Evolutionary conservation across 2,797 vertebrate species (phyloP), one percentile per base, ranked within the genome.

Genomic region (Orestias chungarensis): DNA sequence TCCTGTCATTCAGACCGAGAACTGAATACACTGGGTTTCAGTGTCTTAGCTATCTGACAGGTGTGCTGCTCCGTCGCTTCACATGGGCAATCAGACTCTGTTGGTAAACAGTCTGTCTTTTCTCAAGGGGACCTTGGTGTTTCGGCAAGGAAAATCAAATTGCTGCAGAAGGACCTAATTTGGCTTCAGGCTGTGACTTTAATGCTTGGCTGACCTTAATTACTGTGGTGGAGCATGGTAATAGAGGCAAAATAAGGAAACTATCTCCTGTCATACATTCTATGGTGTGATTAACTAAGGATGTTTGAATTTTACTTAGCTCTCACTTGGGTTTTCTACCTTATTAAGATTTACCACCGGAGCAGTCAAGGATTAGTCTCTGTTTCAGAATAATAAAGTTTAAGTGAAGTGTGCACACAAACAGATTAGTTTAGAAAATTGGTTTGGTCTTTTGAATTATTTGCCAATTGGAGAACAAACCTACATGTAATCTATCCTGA

Each of bases 21-120:
- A n/a, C 33, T 7, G 1, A 61, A 40, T n/a, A 40, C 35, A 40
- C 59, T 62, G 59, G 59, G 23, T 40, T 6, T 40, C 59, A 40
- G 59, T 62, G 11, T 62, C 59, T 62, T 33, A 62, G 59, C 33
- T 40, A 46, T 78, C 68, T 90, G 91, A 95, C 95, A 96, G 94
- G 95, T 95, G 94, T 64, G 75, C 90, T 66, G 82, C 82, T 85
- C 52, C 74, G 76, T 86, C 50, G 61, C 49, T 68, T 82, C 71
- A 40, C 92, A 86, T 86, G 65, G 89, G 94, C 94, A 96, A 95
- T 93, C 90, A 50, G 91, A 95, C 92, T 91, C 93, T 96, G 94
- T 96, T 96, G 89, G 95, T 96, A 96, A 96, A 96, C 94, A 95
- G 94, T 96, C 95, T 96, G 95, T 93, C 83, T 91, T 96, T 95